Evolutionary conservation across 2,113 vertebrate genomes (phyloP).

Genomic region (Psephotus haematonotus): DNA sequence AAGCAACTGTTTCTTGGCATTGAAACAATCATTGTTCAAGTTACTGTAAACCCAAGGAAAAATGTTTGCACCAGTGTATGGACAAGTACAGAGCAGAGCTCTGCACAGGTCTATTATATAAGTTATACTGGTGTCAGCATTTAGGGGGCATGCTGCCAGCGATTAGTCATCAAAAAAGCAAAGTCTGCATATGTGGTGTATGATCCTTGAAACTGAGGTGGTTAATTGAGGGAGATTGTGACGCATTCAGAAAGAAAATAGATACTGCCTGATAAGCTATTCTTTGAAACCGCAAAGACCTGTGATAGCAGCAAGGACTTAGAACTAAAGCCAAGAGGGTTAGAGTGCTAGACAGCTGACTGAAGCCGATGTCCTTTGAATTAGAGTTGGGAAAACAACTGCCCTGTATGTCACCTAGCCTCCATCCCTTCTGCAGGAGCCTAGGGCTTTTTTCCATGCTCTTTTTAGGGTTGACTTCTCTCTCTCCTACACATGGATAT

Average conservation of each 20-base stretch:
- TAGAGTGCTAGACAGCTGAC: background rate
- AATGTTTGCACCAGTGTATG: background rate
- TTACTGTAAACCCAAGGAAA: background rate
- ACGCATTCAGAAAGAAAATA: background rate
- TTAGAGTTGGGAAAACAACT: background rate
- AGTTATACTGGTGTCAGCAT: background rate
- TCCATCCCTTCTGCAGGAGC: background rate
- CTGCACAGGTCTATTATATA: background rate
- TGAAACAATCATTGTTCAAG: background rate
- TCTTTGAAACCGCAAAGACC: background rate
- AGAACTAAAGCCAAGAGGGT: background rate
- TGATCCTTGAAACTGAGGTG: background rate
- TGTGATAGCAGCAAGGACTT: background rate
- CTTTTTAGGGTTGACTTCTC: background rate
- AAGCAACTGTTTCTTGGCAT: background rate
- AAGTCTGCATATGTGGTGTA: background rate
- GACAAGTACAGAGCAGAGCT: background rate
- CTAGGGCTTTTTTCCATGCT: background rate
- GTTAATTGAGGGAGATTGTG: background rate
- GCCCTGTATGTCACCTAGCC: accelerated
- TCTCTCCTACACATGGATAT: background rate
- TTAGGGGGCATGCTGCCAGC: background rate
- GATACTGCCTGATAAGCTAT: background rate
- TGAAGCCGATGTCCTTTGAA: background rate
- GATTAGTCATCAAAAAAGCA: background rate